These are phyloP conservation scores for Oceanodroma tethys DNA, from an alignment of 2,113 vertebrate genomes.

Conservation along the genomic window DNA sequence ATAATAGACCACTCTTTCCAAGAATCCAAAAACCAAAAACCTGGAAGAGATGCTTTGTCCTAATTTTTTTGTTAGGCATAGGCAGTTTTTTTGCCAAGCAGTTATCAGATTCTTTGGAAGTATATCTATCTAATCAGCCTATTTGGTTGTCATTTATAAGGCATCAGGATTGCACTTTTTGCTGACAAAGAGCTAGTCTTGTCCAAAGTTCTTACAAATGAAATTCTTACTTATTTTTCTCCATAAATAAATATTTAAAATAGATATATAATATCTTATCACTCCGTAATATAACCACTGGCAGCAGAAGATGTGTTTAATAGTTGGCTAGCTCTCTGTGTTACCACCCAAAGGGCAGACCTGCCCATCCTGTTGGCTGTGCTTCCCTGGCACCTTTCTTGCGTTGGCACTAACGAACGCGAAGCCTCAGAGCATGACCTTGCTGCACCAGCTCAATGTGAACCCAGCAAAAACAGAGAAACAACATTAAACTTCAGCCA, in stretches of 20 bases:
- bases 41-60: not conserved
- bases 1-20: not conserved
- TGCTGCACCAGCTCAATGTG: not conserved
- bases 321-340: not conserved
- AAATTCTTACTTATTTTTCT: not conserved
- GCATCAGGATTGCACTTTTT: not conserved
- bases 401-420: fast-evolving
- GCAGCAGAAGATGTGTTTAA: not conserved
- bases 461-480: not conserved
- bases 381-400: not conserved
- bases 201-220: not conserved
- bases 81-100: not conserved
- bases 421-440: not conserved
- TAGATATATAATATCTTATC: not conserved
- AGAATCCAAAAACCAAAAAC: not conserved
- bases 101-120: not conserved
- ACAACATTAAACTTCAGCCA: not conserved
- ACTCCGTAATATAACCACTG: not conserved
- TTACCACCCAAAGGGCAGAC: not conserved
- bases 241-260: not conserved
- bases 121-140: not conserved
- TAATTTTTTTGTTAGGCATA: not conserved
- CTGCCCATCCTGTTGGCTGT: not conserved
- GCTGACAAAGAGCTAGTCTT: not conserved
- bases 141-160: not conserved